Evolutionary conservation across 1,140 invertebrate species (phyloP), one percentile per base, ranked within the genome.

Genomic region (Saccostrea echinata): DNA sequence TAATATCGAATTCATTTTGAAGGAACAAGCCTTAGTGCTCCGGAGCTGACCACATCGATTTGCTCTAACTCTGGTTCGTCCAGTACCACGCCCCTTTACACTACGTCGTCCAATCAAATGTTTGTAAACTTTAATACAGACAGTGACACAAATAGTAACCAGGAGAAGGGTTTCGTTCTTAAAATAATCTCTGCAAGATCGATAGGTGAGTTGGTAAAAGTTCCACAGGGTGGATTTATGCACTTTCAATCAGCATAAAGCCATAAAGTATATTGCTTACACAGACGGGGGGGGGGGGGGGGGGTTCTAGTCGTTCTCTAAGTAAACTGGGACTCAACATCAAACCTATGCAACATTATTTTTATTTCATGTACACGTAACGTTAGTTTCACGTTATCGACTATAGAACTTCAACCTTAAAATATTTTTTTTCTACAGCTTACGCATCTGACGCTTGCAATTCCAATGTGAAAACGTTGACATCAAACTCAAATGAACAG

Each of bases 51-150:
- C 4, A 6, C 16, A 57, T 13, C 55, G 0, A 57, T 57, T 3
- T 57, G 55, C 16, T 57, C 55, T 18, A 55, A 18, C 18, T 16
- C 53, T 21, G 55, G 21, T 57, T 57, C 55, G 53, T 13, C 53
- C 53, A 55, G 53, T 21, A 57, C 55, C 21, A 57, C 68, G 27
- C 24, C 0, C 30, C 30, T 71, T 24, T 33, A 30, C 68, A 33
- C 30, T 6, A 71, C 68, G 68, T 71, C 68, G 24, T 71, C 68
- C 24, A 71, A 71, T 71, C 68, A 71, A 33, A 71, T 71, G 68
- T 16, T 71, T 30, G 24, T 71, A 13, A 2, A 13, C 11, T 71
- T 71, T 11, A 9, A 30, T 16, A 71, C 68, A 33, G 68, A 71
- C 68, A 1, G 9, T 71, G 1, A 0, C 8, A 11, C 24, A 71